A percentile compares a stretch with the other conserved stretches of the same genome.
Evolutionary conservation across 2,888 invertebrate genomes (phyloP).

Genomic region (Cantharis rufa): DNA sequence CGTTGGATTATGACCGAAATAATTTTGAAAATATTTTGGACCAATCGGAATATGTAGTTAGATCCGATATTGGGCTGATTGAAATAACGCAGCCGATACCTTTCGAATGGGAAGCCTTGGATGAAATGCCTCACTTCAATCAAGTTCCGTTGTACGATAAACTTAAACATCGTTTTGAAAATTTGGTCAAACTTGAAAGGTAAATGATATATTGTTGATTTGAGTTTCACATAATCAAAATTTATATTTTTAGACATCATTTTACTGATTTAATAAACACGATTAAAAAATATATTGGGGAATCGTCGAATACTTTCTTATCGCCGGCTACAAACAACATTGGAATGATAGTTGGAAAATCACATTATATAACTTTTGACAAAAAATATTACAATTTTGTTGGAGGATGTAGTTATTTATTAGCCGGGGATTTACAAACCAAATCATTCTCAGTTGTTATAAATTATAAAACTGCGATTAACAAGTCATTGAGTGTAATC

Average conservation of each 20-base stretch:
- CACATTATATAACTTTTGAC: slow-evolving; percentile 66
- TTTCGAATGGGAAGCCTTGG: slow-evolving; percentile 63
- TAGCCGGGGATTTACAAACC: slow-evolving; percentile 63
- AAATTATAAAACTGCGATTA: slow-evolving; percentile 52
- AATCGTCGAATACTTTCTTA: slow-evolving; percentile 27
- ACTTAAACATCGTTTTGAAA: slow-evolving; percentile 52
- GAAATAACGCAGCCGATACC: slow-evolving; percentile 62
- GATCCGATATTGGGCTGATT: slow-evolving; percentile 58
- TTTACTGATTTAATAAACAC: slow-evolving; percentile 29
- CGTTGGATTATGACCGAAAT: slow-evolving; percentile 23
- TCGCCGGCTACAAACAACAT: slow-evolving; percentile 54
- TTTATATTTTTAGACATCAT: slow-evolving; percentile 26
- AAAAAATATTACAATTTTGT: slow-evolving; percentile 60
- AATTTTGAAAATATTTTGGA: slow-evolving; percentile 35
- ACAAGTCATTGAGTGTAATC: slow-evolving; percentile 31
- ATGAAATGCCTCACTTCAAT: slow-evolving; percentile 60
- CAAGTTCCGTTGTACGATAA: slow-evolving; percentile 60
- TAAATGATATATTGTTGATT: not conserved
- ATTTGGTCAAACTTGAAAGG: slow-evolving; percentile 55
- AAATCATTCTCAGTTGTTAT: slow-evolving; percentile 62
- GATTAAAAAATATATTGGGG: slow-evolving; percentile 30
- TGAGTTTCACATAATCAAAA: not conserved
- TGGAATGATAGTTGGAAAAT: slow-evolving; percentile 61
- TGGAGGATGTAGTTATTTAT: slow-evolving; percentile 65
- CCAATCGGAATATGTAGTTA: slow-evolving; percentile 61